Evolutionary conservation across 2,888 invertebrate species (phyloP).

Genomic region (Meta bourneti): DNA sequence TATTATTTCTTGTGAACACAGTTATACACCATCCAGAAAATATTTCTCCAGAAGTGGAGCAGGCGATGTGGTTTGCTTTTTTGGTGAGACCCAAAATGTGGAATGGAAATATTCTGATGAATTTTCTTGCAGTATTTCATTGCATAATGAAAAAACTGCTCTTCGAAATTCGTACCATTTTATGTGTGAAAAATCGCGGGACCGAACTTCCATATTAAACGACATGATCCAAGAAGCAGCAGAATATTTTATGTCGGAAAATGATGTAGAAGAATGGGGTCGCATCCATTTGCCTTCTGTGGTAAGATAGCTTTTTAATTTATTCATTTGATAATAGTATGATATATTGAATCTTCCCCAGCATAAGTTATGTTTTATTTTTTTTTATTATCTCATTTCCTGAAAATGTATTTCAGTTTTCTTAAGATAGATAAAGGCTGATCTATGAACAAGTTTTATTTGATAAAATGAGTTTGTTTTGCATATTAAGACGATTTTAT

Average conservation of each 20-base stretch:
- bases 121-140: conserved; percentile 51
- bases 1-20: conserved; percentile 44
- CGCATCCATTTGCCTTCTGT: conserved; percentile 80
- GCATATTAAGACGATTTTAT: too few relatives aligned
- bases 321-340: neutral
- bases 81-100: conserved; percentile 78
- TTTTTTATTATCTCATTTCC: neutral
- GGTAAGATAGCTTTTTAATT: conserved; percentile 77
- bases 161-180: conserved; percentile 80
- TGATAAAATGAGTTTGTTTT: too few relatives aligned
- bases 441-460: too few relatives aligned
- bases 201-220: conserved; percentile 81
- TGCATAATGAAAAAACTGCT: conserved; percentile 49
- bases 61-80: conserved; percentile 84
- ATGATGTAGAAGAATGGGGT: conserved; percentile 80
- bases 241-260: conserved; percentile 80
- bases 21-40: conserved; percentile 81
- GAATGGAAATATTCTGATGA: conserved; percentile 72
- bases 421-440: too few relatives aligned
- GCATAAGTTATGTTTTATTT: neutral
- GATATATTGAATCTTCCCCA: too few relatives aligned
- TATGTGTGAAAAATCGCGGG: conserved; percentile 83
- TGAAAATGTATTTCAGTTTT: neutral
- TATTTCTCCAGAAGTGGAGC: conserved; percentile 83
- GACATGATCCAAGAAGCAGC: conserved; percentile 81